phyloP scores from a whole-genome alignment of 1,140 invertebrate species.

The Hypothenemus hampei region DNA sequence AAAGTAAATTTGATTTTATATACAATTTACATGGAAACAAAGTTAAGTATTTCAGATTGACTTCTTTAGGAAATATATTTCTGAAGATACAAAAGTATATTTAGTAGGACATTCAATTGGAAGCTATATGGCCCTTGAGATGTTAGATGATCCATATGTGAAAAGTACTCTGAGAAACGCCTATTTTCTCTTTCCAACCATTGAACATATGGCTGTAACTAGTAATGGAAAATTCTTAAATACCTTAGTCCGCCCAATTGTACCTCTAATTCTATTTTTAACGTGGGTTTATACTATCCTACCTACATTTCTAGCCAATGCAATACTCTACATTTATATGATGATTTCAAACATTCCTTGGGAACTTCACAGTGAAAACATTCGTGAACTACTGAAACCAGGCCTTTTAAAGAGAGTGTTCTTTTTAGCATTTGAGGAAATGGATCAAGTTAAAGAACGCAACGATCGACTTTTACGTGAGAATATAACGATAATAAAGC shows the following conservation, averaged over 20 bases:
- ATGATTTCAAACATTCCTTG: slow-evolving; percentile 47
- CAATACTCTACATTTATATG: slow-evolving; percentile 52
- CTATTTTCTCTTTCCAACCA: slow-evolving; percentile 77
- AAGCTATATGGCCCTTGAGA: slow-evolving; percentile 69
- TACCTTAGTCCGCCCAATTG: slow-evolving; percentile 51
- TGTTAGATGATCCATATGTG: slow-evolving; percentile 57
- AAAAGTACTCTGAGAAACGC: slow-evolving; percentile 49
- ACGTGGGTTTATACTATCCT: slow-evolving; percentile 57
- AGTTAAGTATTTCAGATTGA: slow-evolving; percentile 48
- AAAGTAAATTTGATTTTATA: slow-evolving; percentile 55
- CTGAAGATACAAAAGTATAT: slow-evolving; percentile 61
- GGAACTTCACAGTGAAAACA: slow-evolving; percentile 41
- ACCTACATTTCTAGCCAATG: slow-evolving; percentile 50
- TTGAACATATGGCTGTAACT: slow-evolving; percentile 70
- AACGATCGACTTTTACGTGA: slow-evolving; percentile 52
- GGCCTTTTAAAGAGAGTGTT: slow-evolving; percentile 52
- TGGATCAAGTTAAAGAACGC: slow-evolving; percentile 55
- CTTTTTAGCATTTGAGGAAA: slow-evolving; percentile 59
- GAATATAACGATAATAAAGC: slow-evolving; percentile 56
- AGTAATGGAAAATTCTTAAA: slow-evolving; percentile 62
- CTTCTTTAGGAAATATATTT: slow-evolving; percentile 69
- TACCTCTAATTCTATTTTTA: slow-evolving; percentile 52
- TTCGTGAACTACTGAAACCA: slow-evolving; percentile 52
- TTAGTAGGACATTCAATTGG: slow-evolving; percentile 84
- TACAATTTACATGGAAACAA: slow-evolving; percentile 10